Evolutionary conservation across 2,888 invertebrate species (phyloP).

Genomic region (Megalurothrips usitatus): DNA sequence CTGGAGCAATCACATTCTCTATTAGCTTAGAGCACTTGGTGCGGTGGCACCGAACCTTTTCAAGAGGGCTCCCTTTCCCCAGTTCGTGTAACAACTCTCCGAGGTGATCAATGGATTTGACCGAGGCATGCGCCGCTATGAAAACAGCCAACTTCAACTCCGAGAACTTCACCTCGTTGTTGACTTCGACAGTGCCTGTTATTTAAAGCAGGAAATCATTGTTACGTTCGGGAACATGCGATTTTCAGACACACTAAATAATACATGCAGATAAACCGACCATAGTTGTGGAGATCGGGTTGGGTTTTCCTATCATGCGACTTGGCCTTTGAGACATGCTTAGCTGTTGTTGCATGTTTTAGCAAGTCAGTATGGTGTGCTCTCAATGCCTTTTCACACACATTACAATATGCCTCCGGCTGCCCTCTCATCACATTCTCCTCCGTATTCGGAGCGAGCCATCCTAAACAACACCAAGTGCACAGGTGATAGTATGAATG

Average conservation of each 20-base stretch:
- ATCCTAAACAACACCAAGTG: background rate
- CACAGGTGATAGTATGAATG: too few relatives aligned
- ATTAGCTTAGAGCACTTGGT: conserved; percentile 39
- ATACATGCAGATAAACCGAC: background rate
- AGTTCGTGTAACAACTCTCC: conserved; percentile 35
- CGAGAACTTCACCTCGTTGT: background rate
- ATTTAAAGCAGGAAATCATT: background rate
- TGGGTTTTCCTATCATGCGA: background rate
- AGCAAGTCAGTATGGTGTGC: background rate
- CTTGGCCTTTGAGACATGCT: background rate
- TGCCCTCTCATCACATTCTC: background rate
- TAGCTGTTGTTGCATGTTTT: background rate
- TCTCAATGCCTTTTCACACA: background rate
- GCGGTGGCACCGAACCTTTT: conserved; percentile 35
- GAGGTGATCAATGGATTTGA: conserved; percentile 35
- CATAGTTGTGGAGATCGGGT: background rate
- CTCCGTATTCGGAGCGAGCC: background rate
- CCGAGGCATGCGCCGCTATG: background rate
- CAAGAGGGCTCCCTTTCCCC: conserved; percentile 35
- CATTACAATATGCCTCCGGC: background rate
- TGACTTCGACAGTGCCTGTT: background rate
- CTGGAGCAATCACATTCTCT: conserved; percentile 37
- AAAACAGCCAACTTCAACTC: background rate
- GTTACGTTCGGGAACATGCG: background rate
- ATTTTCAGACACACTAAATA: background rate